Percentiles rank a stretch among this genome's conserved stretches.
These are phyloP conservation scores for Ips nitidus DNA, from an alignment of 1,140 invertebrate genomes.

Conservation along the genomic window DNA sequence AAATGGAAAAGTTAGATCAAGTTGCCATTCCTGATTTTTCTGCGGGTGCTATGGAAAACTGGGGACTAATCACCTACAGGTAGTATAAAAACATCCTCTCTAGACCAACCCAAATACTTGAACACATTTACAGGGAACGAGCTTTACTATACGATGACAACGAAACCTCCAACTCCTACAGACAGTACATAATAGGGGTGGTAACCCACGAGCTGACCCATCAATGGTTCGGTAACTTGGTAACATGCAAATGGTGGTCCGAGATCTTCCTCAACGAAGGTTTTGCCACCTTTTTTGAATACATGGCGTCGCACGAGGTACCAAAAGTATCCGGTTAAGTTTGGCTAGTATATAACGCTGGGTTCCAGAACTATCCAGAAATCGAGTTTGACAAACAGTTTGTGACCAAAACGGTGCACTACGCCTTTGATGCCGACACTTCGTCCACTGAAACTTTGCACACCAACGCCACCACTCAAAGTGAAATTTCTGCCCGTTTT, in stretches of 20 bases:
- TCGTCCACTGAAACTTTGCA: conserved; percentile 45
- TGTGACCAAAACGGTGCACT: conserved; percentile 54
- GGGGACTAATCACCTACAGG: conserved; percentile 82
- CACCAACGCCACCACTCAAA: conserved; percentile 40
- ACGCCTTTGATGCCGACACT: conserved; percentile 45
- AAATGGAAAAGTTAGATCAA: conserved; percentile 33
- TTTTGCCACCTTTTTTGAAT: conserved; percentile 85
- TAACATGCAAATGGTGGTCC: conserved; percentile 91
- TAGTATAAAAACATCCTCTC: conserved; percentile 6
- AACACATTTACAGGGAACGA: conserved; percentile 59
- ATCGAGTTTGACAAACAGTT: conserved; percentile 48
- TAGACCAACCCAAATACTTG: not conserved
- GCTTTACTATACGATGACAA: conserved; percentile 72
- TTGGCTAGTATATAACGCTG: conserved; percentile 43
- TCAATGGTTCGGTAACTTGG: conserved; percentile 87
- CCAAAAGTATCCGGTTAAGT: no score
- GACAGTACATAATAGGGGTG: conserved; percentile 75
- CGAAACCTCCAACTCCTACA: conserved; percentile 70
- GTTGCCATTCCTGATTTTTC: conserved; percentile 89
- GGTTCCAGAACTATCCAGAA: conserved; percentile 30
- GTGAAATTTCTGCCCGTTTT: conserved; percentile 57
- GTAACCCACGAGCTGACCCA: conserved; percentile 91
- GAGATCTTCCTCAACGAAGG: conserved; percentile 93
- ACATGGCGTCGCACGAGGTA: conserved; percentile 42
- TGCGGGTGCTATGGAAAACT: conserved; percentile 95